These are phyloP conservation scores for Melanotaenia maccullochi DNA, from an alignment of 2,797 vertebrate genomes.

Conservation along the genomic window DNA sequence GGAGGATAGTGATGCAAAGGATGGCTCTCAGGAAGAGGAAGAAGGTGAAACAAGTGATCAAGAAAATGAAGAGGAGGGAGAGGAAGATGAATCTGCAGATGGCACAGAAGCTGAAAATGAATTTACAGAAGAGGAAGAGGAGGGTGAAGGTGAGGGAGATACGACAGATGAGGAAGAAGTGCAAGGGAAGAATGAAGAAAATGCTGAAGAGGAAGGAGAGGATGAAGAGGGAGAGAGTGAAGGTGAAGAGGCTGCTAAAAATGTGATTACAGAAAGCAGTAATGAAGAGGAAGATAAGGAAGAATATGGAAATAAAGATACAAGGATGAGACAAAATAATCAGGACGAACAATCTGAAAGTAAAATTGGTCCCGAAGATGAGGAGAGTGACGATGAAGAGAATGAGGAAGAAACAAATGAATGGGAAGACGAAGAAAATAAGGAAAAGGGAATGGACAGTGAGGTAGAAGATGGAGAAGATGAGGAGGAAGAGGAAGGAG, in stretches of 20 bases:
- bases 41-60: slow-evolving; percentile 9
- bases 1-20: slow-evolving; percentile 5
- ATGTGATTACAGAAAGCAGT: neutral
- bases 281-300: slow-evolving; percentile 29
- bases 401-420: slow-evolving; percentile 10
- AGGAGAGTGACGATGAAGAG: slow-evolving; percentile 1
- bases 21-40: slow-evolving; percentile 8
- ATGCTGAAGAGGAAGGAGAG: slow-evolving; percentile 3
- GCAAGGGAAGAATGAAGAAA: slow-evolving; percentile 11
- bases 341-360: neutral
- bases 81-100: slow-evolving; percentile 1
- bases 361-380: slow-evolving; percentile 7
- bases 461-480: slow-evolving; percentile 18
- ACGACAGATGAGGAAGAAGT: slow-evolving; percentile 4
- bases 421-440: slow-evolving; percentile 1
- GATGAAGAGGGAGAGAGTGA: neutral
- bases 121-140: slow-evolving; percentile 16
- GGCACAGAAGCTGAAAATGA: slow-evolving; percentile 9
- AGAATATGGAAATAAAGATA: slow-evolving; percentile 23
- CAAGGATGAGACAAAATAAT: neutral
- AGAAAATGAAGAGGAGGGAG: slow-evolving; percentile 27
- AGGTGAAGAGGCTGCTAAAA: neutral
- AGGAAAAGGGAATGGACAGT: neutral
- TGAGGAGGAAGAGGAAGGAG: slow-evolving; percentile 1
- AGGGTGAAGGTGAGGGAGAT: slow-evolving; percentile 1